These are phyloP conservation scores for Canis aureus DNA, from an alignment of 2,113 vertebrate species.

Conservation along the genomic window DNA sequence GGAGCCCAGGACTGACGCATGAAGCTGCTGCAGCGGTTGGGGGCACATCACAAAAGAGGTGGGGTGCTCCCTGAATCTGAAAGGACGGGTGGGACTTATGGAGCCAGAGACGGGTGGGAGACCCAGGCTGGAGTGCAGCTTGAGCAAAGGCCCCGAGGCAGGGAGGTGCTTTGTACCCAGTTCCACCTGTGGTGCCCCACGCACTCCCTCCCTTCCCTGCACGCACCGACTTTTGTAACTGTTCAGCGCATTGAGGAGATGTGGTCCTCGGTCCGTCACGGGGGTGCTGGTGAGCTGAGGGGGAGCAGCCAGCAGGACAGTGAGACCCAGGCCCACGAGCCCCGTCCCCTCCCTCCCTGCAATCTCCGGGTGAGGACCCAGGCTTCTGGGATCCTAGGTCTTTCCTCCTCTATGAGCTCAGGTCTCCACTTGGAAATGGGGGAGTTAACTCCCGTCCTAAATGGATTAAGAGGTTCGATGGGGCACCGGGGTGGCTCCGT, in stretches of 20 bases:
- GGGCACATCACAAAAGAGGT: neutral
- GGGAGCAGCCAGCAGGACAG: conserved; percentile 24
- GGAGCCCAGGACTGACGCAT: neutral
- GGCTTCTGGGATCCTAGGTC: neutral
- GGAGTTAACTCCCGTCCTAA: neutral
- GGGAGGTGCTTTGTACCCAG: neutral
- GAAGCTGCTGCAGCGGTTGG: neutral
- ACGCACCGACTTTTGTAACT: conserved; percentile 98
- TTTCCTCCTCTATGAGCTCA: conserved; percentile 10
- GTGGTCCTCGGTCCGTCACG: conserved; percentile 90
- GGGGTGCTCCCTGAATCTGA: neutral
- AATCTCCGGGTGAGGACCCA: neutral
- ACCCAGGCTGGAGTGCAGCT: neutral
- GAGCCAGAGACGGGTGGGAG: neutral
- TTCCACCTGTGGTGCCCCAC: neutral
- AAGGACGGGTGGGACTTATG: neutral
- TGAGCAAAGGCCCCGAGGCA: neutral
- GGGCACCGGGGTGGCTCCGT: neutral
- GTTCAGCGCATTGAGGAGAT: conserved; percentile 96
- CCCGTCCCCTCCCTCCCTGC: neutral
- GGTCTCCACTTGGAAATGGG: neutral
- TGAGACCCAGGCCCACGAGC: neutral
- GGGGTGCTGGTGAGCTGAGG: conserved; percentile 93
- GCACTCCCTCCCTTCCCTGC: neutral
- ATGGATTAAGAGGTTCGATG: neutral